Base-by-base conservation (phyloP, 1,140 invertebrate genomes). In the Tetraneura akinire region DNA sequence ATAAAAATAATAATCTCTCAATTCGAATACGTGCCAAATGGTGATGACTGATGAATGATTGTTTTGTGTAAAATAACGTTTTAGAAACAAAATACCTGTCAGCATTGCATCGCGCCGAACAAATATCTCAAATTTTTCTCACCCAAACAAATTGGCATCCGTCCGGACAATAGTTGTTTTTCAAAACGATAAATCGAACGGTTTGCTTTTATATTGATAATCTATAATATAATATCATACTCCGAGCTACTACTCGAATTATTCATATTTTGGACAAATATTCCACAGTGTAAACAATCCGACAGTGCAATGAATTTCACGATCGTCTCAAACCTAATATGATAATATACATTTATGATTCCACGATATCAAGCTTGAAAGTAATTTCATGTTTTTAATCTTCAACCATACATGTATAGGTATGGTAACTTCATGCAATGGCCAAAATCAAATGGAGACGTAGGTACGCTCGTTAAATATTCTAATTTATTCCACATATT, bases 81-180 rank as follows among this genome's bases (percentile, higher is more conserved):
- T 76, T 21, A 53, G 37, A 60, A 76, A 76, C 53, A 76, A 76
- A 76, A 76, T 23, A 53, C 29, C 55, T 60, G 73, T 76, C 73
- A 60, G 32, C 53, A 16, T 57, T 45, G 53, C 11, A 18, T 53
- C 26, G 9, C 29, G 18, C n/a, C n/a, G n/a, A n/a, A n/a, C 18
- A 47, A 73, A 73, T 21, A n/a, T 29, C 21, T 71, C n/a, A n/a
- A n/a, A 47, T 47, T 45, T 68, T 68, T 71, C 47, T 29, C 13
- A 8, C 11, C 18, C 14, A 21, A 55, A 74, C 49, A 32, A 55
- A 74, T 74, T 29, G 71, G 49, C 16, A n/a, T 37, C 55, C 21
- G 16, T 18, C 37, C 16, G 26, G 18, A 55, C 26, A 23, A 49
- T 6, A 13, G 26, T n/a, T 26, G 49, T 74, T 55, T 55, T 55